These are phyloP conservation scores for Choristoneura rosaceana DNA, from an alignment of 2,888 invertebrate species.

Conservation along the genomic window DNA sequence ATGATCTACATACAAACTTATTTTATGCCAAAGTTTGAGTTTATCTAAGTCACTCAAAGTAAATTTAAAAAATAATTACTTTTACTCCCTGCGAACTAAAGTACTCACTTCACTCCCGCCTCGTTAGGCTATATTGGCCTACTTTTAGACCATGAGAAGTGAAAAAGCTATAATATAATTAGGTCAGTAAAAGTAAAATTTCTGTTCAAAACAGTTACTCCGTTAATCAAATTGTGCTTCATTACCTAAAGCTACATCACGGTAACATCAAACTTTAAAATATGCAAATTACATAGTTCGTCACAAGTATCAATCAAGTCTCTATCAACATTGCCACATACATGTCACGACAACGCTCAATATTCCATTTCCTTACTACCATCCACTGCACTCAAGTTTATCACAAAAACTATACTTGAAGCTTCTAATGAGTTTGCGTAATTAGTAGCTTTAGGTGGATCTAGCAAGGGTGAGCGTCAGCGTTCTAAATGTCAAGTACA, in stretches of 20 bases:
- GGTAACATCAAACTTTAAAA: slow-evolving; percentile 1
- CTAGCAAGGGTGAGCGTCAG: slow-evolving; percentile 43
- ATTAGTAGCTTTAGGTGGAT: slow-evolving; percentile 26
- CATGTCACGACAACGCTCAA: slow-evolving; percentile 7
- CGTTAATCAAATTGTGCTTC: background rate
- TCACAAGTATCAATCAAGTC: slow-evolving; percentile 29
- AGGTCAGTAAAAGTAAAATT: background rate
- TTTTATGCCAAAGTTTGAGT: no score
- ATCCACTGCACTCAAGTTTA: slow-evolving; percentile 18
- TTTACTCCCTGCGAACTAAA: no score
- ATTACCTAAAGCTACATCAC: background rate
- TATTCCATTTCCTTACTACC: slow-evolving; percentile 17
- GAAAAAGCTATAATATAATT: background rate
- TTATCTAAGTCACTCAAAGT: no score
- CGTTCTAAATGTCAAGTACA: slow-evolving; percentile 64
- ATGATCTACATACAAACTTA: no score
- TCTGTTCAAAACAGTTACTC: background rate
- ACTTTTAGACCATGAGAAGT: no score
- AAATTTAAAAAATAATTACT: no score
- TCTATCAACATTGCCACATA: slow-evolving; percentile 25
- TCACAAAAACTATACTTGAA: slow-evolving; percentile 24
- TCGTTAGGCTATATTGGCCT: no score
- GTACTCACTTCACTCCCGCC: no score
- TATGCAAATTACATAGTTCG: slow-evolving; percentile 21
- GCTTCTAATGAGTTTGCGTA: slow-evolving; percentile 31